A percentile compares a stretch with the other conserved stretches of the same genome.
Evolutionary conservation across 37 sponge, comb jelly and placozoan species (phyloP).

Genomic region (Amphimedon queenslandica): DNA sequence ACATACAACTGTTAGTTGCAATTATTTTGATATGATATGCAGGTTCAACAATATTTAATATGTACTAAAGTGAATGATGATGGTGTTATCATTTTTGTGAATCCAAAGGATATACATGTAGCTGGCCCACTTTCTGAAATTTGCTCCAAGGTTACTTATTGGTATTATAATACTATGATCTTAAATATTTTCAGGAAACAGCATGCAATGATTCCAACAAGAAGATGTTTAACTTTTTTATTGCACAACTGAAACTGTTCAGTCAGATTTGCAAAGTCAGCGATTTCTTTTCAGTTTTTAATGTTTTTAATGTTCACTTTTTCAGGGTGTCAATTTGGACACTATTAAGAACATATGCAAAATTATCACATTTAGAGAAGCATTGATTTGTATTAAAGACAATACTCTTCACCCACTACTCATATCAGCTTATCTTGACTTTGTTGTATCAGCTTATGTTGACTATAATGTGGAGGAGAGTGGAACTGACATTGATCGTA

Average conservation of each 20-base stretch:
- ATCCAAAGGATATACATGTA: no score
- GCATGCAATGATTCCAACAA: not conserved
- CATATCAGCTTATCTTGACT: constrained; percentile 1
- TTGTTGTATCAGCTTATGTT: constrained; percentile 2
- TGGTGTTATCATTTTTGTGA: no score
- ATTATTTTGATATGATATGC: no score
- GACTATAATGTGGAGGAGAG: constrained; percentile 1
- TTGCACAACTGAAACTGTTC: constrained; percentile 11
- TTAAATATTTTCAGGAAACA: no score
- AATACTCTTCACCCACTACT: not conserved
- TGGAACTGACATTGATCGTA: constrained; percentile 1
- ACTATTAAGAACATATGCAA: not conserved
- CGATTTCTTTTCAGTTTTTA: no score
- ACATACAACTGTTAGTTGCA: no score
- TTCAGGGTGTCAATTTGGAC: not conserved
- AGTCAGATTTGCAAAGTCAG: constrained; percentile 1
- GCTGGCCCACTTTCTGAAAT: not conserved
- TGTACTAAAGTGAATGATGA: no score
- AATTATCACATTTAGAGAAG: not conserved
- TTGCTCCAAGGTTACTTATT: not conserved
- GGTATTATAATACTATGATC: no score
- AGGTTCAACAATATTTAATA: no score
- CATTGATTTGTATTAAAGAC: not conserved
- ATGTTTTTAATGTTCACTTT: not conserved
- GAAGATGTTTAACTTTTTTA: not conserved